A percentile compares a stretch with the other conserved stretches of the same genome.
Conservation (phyloP, 2,797 vertebrate species). For the Pantherophis alleghaniensis region DNA sequence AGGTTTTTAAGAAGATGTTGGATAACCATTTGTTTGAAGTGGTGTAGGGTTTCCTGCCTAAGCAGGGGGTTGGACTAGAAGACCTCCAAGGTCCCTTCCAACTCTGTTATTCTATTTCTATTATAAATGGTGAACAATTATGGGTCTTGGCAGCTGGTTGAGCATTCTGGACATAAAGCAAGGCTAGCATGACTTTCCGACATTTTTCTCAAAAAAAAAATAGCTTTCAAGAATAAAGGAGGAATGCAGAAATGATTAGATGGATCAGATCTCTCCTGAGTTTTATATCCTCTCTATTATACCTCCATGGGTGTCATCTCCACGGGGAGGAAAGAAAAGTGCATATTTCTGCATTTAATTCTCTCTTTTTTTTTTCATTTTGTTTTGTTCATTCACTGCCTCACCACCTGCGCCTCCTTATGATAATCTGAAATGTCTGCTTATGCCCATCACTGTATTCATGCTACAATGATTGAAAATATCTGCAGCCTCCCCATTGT, state of each 20-base stretch:
- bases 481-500: neutral
- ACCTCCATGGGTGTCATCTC: accelerated
- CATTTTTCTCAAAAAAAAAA: neutral
- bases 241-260: neutral
- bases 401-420: neutral
- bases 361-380: neutral
- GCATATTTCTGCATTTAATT: neutral
- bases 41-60: too few species aligned
- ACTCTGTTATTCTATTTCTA: too few species aligned
- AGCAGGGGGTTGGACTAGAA: too few species aligned
- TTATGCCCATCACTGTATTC: accelerated
- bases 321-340: neutral
- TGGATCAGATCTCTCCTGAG: accelerated
- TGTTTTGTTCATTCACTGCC: neutral
- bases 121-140: neutral
- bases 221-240: neutral
- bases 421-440: neutral
- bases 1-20: too few species aligned
- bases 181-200: neutral
- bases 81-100: too few species aligned
- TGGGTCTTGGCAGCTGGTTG: neutral
- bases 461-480: neutral
- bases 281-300: neutral
- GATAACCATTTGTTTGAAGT: too few species aligned
- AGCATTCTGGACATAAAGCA: neutral